phyloP scores from a whole-genome alignment of 2,888 invertebrate genomes.

The Hydropsyche betteni region DNA sequence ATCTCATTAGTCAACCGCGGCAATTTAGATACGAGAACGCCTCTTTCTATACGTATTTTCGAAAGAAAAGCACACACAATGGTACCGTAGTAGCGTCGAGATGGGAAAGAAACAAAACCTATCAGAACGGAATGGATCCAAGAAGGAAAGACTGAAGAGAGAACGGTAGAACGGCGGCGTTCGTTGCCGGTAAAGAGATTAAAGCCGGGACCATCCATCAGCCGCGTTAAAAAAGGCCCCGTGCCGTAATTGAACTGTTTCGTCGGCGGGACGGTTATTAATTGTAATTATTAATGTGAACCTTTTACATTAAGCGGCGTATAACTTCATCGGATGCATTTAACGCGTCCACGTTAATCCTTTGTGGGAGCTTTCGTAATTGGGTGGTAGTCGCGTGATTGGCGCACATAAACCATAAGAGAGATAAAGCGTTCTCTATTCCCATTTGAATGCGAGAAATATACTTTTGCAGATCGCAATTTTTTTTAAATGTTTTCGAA shows the following conservation, averaged over 20 bases:
- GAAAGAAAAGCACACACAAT: conserved; percentile 1
- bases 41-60: not conserved
- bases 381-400: not conserved
- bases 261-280: conserved; percentile 33
- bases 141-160: not conserved
- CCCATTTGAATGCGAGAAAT: too few relatives aligned
- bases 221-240: conserved; percentile 21
- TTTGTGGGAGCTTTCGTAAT: conserved; percentile 6
- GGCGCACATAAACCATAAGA: not conserved
- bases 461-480: too few relatives aligned
- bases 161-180: not conserved
- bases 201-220: conserved; percentile 31
- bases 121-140: not conserved
- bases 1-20: conserved; percentile 35
- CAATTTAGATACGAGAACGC: conserved; percentile 31
- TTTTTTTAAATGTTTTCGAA: too few relatives aligned
- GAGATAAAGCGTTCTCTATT: too few relatives aligned
- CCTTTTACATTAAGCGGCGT: conserved; percentile 30
- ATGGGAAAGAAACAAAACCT: not conserved
- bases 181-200: conserved; percentile 7
- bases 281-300: conserved; percentile 37
- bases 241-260: conserved; percentile 35
- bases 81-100: not conserved
- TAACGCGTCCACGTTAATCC: not conserved
- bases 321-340: conserved; percentile 32